A percentile compares a stretch with the other conserved stretches of the same genome.
phyloP scores from a whole-genome alignment of 2,888 invertebrate species.

The Diplazon laetatorius region DNA sequence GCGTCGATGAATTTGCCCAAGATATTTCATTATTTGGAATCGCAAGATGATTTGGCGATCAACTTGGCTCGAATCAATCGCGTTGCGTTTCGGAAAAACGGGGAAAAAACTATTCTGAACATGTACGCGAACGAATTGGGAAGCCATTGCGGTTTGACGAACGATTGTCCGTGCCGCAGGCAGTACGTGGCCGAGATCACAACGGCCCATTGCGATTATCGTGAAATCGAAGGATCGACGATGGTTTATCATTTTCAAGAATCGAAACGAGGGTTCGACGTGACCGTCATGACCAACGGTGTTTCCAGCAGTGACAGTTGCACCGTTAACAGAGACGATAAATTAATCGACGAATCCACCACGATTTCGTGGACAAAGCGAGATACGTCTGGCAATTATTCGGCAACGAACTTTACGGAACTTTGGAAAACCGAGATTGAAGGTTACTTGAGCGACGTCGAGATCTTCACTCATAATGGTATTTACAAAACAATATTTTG shows the following conservation, averaged over 20 bases:
- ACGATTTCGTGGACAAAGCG: conserved; percentile 70
- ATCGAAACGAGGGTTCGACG: conserved; percentile 58
- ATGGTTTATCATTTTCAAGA: conserved; percentile 70
- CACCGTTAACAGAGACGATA: conserved; percentile 23
- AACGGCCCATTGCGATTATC: conserved; percentile 48
- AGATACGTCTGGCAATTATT: neutral
- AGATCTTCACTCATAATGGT: conserved; percentile 68
- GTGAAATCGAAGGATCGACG: conserved; percentile 49
- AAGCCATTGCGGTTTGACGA: conserved; percentile 69
- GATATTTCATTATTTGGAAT: conserved; percentile 72
- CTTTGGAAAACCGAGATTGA: conserved; percentile 50
- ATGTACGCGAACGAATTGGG: conserved; percentile 68
- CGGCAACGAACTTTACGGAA: conserved; percentile 34
- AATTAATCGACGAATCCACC: conserved; percentile 64
- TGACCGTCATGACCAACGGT: conserved; percentile 68
- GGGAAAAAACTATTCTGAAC: conserved; percentile 66
- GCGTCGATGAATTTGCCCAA: conserved; percentile 53
- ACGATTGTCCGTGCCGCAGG: conserved; percentile 69
- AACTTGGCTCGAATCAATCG: conserved; percentile 65
- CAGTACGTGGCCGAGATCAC: conserved; percentile 70
- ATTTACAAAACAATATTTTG: too few relatives aligned
- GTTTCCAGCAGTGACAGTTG: conserved; percentile 70
- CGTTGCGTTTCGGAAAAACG: conserved; percentile 59
- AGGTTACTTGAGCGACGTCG: conserved; percentile 73
- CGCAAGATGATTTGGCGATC: conserved; percentile 66